Base-by-base conservation (phyloP, 2,888 invertebrate species). In the Galerucella calmariensis region DNA sequence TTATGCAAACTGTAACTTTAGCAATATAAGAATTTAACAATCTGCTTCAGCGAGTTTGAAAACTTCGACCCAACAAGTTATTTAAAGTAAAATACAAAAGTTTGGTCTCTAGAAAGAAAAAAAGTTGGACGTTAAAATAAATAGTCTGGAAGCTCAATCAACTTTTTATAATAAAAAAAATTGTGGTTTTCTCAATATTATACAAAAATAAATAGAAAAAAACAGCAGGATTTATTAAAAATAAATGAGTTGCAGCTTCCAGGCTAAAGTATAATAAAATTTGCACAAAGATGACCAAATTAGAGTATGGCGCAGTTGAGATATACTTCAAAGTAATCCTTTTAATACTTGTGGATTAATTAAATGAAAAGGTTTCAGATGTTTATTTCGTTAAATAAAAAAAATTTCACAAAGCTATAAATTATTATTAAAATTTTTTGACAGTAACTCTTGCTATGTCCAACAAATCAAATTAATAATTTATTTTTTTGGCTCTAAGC, bases 251-350 rank as follows among this genome's bases (percentile, higher is more conserved):
- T 35, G 6, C 9, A 56, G 56, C 56, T n/a, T 20, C 20, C 56
- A 16, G 16, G 20, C 56, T 56, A 56, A 10, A n/a, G n/a, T 14
- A 51, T n/a, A n/a, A 51, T 6, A 56, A 56, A 56, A n/a, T 56
- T n/a, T 56, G 2, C 8, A n/a, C 61, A 14, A 61, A 16, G 61
- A 59, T 59, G 20, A 27, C 59, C 27, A 27, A 27, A 59, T 59
- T 27, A 27, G 14, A 27, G 3, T 61, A 12, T 1, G 10, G 35
- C 61, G 61, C 35, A 61, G n/a, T 61, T 41, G 20, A 20, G 14
- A 61, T 61, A 61, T 61, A n/a, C 61, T 61, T 27, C n/a, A 61
- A 61, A 61, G 41, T 61, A 61, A 61, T 61, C 61, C 61, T 61
- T 61, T 61, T 41, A 61, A 41, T 41, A 61, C 61, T 61, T 61